Percentiles rank a stretch among this genome's conserved stretches.
These are phyloP conservation scores for Eupeodes latifasciatus DNA, from an alignment of 2,888 invertebrate genomes.

Conservation along the genomic window DNA sequence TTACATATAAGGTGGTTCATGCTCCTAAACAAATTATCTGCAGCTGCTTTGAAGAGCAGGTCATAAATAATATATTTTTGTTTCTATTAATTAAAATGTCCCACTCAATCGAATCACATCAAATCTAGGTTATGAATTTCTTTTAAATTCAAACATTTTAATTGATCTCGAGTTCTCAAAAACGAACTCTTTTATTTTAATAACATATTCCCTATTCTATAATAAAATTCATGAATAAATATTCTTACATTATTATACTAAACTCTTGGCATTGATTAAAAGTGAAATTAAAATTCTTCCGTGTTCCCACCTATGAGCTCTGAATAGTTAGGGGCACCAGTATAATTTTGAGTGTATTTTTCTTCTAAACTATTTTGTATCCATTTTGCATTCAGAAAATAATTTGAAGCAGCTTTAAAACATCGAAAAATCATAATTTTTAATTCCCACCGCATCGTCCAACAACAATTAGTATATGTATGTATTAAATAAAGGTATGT, in stretches of 20 bases:
- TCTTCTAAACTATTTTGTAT: neutral
- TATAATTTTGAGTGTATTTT: neutral
- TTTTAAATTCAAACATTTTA: constrained; percentile 6
- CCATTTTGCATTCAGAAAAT: constrained; percentile 25
- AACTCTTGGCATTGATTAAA: constrained; percentile 61
- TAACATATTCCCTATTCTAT: neutral
- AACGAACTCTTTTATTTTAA: neutral
- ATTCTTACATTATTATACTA: constrained; percentile 26
- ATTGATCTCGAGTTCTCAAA: neutral
- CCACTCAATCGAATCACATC: constrained; percentile 1
- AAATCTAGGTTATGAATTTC: constrained; percentile 14
- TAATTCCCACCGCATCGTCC: constrained; percentile 22
- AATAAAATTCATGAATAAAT: constrained; percentile 58
- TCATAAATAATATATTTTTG: neutral
- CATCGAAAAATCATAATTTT: constrained; percentile 2
- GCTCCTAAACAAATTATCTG: no score
- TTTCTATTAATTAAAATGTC: constrained; percentile 12
- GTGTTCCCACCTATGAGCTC: constrained; percentile 15
- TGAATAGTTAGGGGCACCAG: neutral
- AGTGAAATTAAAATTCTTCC: constrained; percentile 76
- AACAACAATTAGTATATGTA: neutral
- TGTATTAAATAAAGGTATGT: neutral
- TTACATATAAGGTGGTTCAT: no score
- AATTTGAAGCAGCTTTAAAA: neutral
- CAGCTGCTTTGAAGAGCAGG: no score